Evolutionary conservation across 1,140 invertebrate species (phyloP).

Genomic region (Polypedilum pembai): DNA sequence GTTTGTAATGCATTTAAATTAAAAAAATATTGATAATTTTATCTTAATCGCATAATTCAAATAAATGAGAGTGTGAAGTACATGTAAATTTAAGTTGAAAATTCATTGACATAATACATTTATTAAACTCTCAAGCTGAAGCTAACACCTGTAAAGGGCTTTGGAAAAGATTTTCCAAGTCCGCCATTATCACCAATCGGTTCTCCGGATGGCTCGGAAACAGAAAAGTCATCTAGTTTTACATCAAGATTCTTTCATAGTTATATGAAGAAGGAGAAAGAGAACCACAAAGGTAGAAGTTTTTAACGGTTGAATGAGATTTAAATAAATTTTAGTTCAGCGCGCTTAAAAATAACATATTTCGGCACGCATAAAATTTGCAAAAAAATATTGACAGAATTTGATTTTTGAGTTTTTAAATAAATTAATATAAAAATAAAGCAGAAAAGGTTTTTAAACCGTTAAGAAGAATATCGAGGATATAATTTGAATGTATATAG

Average conservation of each 20-base stretch:
- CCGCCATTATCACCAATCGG: not conserved
- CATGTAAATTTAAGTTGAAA: too few relatives aligned
- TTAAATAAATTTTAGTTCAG: not conserved
- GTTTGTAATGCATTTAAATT: too few relatives aligned
- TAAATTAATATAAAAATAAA: not conserved
- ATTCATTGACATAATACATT: too few relatives aligned
- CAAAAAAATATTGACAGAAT: not conserved
- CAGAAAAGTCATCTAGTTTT: not conserved
- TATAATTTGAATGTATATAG: not conserved
- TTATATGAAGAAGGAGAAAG: not conserved
- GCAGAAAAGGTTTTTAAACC: not conserved
- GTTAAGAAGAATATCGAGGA: not conserved
- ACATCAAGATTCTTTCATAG: not conserved
- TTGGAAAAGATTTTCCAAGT: too few relatives aligned
- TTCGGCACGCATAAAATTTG: not conserved
- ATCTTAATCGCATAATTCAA: too few relatives aligned
- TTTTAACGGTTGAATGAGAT: not conserved
- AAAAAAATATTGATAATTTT: too few relatives aligned
- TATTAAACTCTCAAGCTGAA: too few relatives aligned
- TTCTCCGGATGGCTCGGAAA: not conserved
- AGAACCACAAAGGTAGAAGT: not conserved
- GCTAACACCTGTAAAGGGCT: too few relatives aligned
- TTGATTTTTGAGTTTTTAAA: not conserved
- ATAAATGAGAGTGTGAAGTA: too few relatives aligned
- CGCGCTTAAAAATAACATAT: not conserved